Evolutionary conservation across 2,113 vertebrate species (phyloP).

Genomic region (Lanius ludovicianus): DNA sequence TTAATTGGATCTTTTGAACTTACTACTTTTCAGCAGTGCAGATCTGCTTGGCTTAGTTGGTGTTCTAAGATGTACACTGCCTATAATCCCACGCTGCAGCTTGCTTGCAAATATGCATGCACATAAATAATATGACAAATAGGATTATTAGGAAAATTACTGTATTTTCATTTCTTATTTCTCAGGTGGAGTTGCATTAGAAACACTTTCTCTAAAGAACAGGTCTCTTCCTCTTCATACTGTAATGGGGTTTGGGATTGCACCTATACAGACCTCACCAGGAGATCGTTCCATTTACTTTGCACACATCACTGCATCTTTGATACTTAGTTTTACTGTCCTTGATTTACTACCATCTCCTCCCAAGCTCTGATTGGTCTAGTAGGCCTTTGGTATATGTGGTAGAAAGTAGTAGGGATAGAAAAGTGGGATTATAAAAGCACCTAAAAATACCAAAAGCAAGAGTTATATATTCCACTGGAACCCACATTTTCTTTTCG

Average conservation of each 20-base stretch:
- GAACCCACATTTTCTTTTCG: background rate
- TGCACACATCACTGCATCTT: background rate
- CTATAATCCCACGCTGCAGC: background rate
- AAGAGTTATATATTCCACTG: background rate
- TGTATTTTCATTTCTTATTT: background rate
- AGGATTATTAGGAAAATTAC: background rate
- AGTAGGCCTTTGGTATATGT: background rate
- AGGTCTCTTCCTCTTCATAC: background rate
- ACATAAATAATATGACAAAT: background rate
- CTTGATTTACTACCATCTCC: background rate
- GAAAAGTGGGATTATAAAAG: background rate
- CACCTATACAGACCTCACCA: rapidly evolving
- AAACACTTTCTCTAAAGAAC: background rate
- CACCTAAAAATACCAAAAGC: background rate
- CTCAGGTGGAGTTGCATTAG: background rate
- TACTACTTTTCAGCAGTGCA: background rate
- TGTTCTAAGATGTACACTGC: background rate
- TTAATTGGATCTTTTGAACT: constrained; percentile 43
- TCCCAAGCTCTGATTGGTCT: background rate
- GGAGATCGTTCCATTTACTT: background rate
- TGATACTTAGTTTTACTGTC: background rate
- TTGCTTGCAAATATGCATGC: background rate
- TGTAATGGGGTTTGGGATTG: background rate
- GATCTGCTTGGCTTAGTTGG: background rate
- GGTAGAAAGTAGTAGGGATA: background rate